Conservation (phyloP, 1,140 invertebrate genomes). For the Drosophila parabipectinata region DNA sequence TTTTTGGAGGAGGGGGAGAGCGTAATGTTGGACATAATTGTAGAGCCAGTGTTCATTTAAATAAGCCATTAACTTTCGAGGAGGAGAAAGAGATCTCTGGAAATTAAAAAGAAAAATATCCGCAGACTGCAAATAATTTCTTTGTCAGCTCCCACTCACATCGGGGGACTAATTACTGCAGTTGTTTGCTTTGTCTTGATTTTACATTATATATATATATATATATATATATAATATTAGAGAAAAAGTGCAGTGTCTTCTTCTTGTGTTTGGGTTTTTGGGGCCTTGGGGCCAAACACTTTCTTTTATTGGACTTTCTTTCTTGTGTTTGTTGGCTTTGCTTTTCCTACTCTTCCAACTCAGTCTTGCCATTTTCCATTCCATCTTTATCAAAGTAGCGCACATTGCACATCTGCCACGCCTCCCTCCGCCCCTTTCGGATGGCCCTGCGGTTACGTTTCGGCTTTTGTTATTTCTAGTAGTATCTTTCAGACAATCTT, state of each 20-base stretch:
- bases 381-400: conserved; percentile 51
- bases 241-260: conserved; percentile 49
- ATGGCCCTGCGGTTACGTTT: conserved; percentile 50
- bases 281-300: conserved; percentile 74
- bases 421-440: conserved; percentile 4
- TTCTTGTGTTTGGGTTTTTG: conserved; percentile 33
- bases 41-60: conserved; percentile 48
- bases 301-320: conserved; percentile 76
- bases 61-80: conserved; percentile 55
- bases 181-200: conserved; percentile 47
- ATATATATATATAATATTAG: conserved; percentile 30
- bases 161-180: conserved; percentile 70
- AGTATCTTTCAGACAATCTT: conserved; percentile 41
- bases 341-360: conserved; percentile 22
- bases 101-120: conserved; percentile 32
- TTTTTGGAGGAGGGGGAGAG: background rate
- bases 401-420: conserved; percentile 45
- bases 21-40: background rate
- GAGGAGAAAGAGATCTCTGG: conserved; percentile 20
- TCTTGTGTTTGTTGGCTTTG: conserved; percentile 32
- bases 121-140: conserved; percentile 39
- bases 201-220: background rate
- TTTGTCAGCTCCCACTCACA: conserved; percentile 20
- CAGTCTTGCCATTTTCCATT: conserved; percentile 16
- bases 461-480: conserved; percentile 60